Base-by-base conservation (phyloP, 1,140 invertebrate species). In the Ridgeia piscesae region DNA sequence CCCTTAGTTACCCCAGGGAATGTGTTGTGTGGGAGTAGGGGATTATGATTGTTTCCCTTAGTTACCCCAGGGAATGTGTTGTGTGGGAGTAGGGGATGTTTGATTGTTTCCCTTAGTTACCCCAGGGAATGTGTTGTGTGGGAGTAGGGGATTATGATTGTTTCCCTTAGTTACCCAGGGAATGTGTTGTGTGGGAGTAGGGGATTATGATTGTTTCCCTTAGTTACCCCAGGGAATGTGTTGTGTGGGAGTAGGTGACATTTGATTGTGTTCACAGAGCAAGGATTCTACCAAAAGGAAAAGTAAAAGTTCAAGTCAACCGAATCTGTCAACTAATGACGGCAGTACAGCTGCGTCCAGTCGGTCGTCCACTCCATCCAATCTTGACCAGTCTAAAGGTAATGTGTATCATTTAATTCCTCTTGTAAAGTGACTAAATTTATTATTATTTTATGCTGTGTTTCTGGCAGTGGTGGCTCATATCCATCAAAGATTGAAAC, bases 241-340 rank as follows among this genome's bases (percentile, higher is more conserved):
- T 42, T 77, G 58, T 77, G 58, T 77, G 27, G 6, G 27, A 77
- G 58, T 77, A 42, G 58, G 11, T 77, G 58, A 77, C 27, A 21
- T 77, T 17, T 77, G 8, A 21, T 77, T 77, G 58, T 77, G 58
- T 77, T 77, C 27, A 77, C 58, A 77, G 58, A 77, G 58, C 58
- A 77, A 77, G 58, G 58, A 77, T 77, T 77, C 58, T 0, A 77
- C 17, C 2, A 77, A 77, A 21, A 77, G 27, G 58, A 77, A 77
- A 31, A 77, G 58, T 77, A 77, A 77, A 31, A 77, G 58, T 77
- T 77, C 58, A 17, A 91, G 91, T 35, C 94, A 88, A 94, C 94
- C 92, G 27, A 77, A 31, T 31, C 58, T 77, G 94, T 95, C 11
- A 95, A 50, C 42, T 31, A 50, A 91, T n/a, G 93, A 93, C 17